phyloP scores from a whole-genome alignment of 2,888 invertebrate genomes.

The Caenorhabditis sp. region DNA sequence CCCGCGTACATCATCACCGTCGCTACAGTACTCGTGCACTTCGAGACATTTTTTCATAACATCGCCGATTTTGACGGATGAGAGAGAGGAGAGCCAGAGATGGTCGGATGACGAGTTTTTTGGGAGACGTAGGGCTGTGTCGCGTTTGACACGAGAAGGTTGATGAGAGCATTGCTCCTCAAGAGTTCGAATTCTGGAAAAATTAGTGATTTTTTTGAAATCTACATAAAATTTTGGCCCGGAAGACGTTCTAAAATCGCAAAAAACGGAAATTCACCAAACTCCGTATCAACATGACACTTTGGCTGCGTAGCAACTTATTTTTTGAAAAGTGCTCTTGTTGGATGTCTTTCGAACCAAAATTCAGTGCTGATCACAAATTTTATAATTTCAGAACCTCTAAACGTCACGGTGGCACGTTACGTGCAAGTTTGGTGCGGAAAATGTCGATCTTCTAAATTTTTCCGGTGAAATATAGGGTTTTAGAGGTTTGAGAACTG shows the following conservation, averaged over 20 bases:
- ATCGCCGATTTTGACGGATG: conserved; percentile 59
- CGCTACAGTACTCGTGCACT: conserved; percentile 67
- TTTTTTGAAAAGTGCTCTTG: neutral
- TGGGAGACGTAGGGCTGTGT: neutral
- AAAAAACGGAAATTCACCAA: neutral
- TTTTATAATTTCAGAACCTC: neutral
- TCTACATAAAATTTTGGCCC: conserved; percentile 71
- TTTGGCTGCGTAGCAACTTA: neutral
- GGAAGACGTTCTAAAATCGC: neutral
- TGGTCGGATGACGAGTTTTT: conserved; percentile 28
- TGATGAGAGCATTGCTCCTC: conserved; percentile 10
- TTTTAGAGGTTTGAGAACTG: no score
- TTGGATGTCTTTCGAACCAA: no score
- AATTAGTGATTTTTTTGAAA: conserved; percentile 65
- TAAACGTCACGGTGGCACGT: no score
- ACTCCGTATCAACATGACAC: neutral
- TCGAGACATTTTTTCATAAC: conserved; percentile 66
- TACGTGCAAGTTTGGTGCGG: no score
- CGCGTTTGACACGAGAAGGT: conserved; percentile 15
- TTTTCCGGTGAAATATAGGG: no score
- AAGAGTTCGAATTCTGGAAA: conserved; percentile 19
- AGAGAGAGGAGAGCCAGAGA: conserved; percentile 57
- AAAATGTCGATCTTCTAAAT: no score
- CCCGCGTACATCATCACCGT: conserved; percentile 47
- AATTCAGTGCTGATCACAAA: neutral